Conservation (phyloP, 1,140 invertebrate species). For the Bombus breviceps region DNA sequence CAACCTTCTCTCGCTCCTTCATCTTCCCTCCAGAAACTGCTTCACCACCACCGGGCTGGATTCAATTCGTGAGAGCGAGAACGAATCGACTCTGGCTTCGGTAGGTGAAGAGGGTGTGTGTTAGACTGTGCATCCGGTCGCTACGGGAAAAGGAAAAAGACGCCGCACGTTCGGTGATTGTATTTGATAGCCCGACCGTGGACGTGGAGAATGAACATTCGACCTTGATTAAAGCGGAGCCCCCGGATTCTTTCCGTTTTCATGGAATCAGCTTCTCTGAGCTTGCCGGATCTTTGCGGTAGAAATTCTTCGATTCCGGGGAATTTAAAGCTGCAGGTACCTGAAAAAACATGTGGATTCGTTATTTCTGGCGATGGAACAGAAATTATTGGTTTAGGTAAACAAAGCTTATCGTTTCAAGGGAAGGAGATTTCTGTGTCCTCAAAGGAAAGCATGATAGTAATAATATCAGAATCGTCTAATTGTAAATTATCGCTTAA, state of each 20-base stretch:
- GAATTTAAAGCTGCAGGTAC: neutral
- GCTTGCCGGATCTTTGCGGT: neutral
- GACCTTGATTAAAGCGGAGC: conserved; percentile 66
- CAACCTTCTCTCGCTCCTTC: conserved; percentile 70
- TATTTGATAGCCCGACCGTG: conserved; percentile 69
- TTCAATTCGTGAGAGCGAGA: conserved; percentile 70
- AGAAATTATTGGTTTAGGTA: too few species aligned
- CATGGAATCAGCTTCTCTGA: neutral
- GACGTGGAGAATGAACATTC: conserved; percentile 60
- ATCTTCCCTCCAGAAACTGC: conserved; percentile 35
- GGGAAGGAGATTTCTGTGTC: too few species aligned
- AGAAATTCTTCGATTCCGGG: neutral
- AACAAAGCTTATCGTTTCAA: too few species aligned
- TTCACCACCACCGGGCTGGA: conserved; percentile 37
- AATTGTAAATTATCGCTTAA: too few species aligned
- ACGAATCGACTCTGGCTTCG: conserved; percentile 46
- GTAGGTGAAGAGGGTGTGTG: conserved; percentile 24
- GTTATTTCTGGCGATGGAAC: neutral
- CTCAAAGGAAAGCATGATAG: too few species aligned
- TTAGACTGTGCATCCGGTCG: neutral
- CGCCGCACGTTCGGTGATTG: conserved; percentile 61
- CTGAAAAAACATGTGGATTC: neutral
- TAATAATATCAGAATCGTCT: too few species aligned
- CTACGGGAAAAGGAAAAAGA: conserved; percentile 40
- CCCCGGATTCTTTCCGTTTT: conserved; percentile 7